phyloP scores from a whole-genome alignment of 1,140 invertebrate genomes.

The Aporrectodea caliginosa region DNA sequence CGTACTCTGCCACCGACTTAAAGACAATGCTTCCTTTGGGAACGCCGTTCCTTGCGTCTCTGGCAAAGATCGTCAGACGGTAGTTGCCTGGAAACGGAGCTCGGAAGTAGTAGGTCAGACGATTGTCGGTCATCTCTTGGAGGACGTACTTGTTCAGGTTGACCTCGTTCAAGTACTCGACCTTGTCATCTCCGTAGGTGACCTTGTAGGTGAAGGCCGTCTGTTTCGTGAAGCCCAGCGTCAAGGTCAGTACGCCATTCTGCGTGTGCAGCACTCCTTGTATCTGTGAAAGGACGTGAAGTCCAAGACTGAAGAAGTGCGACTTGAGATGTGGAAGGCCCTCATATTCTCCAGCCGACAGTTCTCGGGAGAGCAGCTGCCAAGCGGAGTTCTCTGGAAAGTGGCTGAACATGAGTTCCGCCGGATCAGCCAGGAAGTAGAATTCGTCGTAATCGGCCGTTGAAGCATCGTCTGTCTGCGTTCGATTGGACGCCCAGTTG shows the following conservation, averaged over 20 bases:
- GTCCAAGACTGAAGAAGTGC: constrained; percentile 55
- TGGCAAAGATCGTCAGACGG: constrained; percentile 54
- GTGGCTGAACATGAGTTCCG: constrained; percentile 54
- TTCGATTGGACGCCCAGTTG: constrained; percentile 50
- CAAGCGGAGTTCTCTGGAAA: constrained; percentile 52
- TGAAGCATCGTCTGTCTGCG: not conserved
- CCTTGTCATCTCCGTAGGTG: constrained; percentile 44
- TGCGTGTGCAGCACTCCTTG: constrained; percentile 39
- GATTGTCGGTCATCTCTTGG: constrained; percentile 50
- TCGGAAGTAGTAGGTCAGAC: constrained; percentile 50
- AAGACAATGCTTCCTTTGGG: constrained; percentile 49
- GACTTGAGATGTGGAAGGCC: constrained; percentile 54
- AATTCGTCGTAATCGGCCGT: constrained; percentile 54
- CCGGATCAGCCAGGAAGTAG: constrained; percentile 56
- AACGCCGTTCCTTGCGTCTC: constrained; percentile 49
- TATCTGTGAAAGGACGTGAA: constrained; percentile 47
- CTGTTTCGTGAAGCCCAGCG: constrained; percentile 50
- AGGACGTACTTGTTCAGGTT: constrained; percentile 51
- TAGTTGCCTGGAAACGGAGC: constrained; percentile 51
- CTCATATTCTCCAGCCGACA: constrained; percentile 49
- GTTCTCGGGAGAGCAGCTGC: constrained; percentile 46
- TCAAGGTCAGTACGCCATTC: constrained; percentile 45
- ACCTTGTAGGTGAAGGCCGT: constrained; percentile 55
- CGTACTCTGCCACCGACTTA: constrained; percentile 55
- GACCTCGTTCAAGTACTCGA: constrained; percentile 47